Base-by-base conservation (phyloP, 2,113 vertebrate species). In the Gambusia holbrooki region DNA sequence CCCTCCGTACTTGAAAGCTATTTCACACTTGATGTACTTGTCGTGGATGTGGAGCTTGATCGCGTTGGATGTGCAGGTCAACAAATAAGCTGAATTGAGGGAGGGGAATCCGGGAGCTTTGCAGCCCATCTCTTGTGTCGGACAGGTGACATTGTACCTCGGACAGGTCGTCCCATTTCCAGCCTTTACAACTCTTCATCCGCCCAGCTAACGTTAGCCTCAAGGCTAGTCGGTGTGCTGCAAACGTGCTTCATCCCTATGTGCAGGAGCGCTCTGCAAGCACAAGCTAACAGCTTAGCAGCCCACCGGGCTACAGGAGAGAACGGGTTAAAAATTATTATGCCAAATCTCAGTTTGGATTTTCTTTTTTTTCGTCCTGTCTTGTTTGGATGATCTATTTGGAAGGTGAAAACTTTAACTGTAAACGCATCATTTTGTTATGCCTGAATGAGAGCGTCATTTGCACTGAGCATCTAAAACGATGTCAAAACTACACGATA, bases 61-160 rank as follows among this genome's bases (percentile, higher is more conserved):
- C 77, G 77, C 73, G 72, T 86, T 84, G 65, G 74, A 69, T 84
- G 15, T 79, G 69, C 80, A 90, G 80, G 74, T 81, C 87, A 83
- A 85, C 77, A 83, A 79, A 86, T 80, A 61, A 35, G 58, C 40
- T 58, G 8, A 80, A 78, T 74, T 82, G 62, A 40, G 69, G 58
- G 37, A 75, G 67, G 64, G 71, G 33, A 51, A 40, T 48, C 61
- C 61, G 27, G 48, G 42, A 75, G 51, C 66, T 28, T 3, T 30
- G 73, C 67, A 77, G 77, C 37, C 71, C 79, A 37, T 71, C 71
- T 74, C 29, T 72, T 63, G 3, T 19, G 51, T 51, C 72, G 45
- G 79, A 79, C 87, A 88, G 88, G 88, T 91, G 90, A 92, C 91
- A 87, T 86, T 88, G 89, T 83, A 66, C 7, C 45, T 61, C 69